Base-by-base conservation (phyloP, 2,888 invertebrate species). In the Limnephilus marmoratus region DNA sequence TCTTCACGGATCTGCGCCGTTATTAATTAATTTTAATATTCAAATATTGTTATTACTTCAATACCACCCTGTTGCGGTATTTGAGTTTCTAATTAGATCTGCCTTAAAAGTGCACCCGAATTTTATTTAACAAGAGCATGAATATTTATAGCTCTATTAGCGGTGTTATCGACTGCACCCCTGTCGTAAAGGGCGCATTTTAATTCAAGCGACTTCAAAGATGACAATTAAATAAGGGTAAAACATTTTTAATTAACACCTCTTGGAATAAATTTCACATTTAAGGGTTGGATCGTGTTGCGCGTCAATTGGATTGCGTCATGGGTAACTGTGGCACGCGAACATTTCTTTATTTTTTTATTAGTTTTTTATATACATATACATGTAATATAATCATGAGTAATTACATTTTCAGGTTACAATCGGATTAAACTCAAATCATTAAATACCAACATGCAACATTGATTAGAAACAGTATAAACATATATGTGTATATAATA, bases 121-220 rank as follows among this genome's bases (percentile, higher is more conserved):
- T 68, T 91, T 93, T 92, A 92, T 93, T 93, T 88, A 91, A 90
- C 90, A 92, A 92, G 81, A 37, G n/a, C 82, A 91, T 91, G 93
- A 91, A 91, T 93, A 93, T 93, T 93, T 93, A 91, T 92, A 88
- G 53, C 80, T 34, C 45, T 80, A 37, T 89, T 86, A 41, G 45
- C 18, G 41, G 86, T 86, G 49, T 41, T 86, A 86, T 86, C n/a
- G 49, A 49, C 86, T 45, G n/a, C 86, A 49, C 41, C 86, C 86
- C 86, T 45, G 29, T 45, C 24, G 24, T 29, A 86, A 86, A 49
- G 29, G 37, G 86, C 9, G 29, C 34, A 86, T 86, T 86, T 18
- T 86, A 86, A 45, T 86, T 68, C 53, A 68, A 68, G 86, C 53
- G 49, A 41, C 34, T 49, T 86, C 86, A 45, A n/a, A 88, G 15